A percentile compares a stretch with the other conserved stretches of the same genome.
Evolutionary conservation across 2,797 vertebrate genomes (phyloP).

Genomic region (Bradypodion ventrale): DNA sequence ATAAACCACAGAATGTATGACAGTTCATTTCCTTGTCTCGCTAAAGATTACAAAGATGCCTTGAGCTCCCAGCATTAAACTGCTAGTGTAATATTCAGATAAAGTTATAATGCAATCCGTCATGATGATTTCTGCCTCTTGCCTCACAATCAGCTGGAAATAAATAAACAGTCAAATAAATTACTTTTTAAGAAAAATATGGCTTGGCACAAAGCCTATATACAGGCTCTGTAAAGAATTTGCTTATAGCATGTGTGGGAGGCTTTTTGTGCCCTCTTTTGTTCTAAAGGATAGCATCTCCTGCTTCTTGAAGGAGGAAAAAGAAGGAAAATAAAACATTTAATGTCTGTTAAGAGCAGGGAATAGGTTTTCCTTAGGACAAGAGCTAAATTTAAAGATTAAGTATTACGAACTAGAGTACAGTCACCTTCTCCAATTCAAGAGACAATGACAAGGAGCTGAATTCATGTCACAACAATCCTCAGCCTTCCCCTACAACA

Average conservation of each 20-base stretch:
- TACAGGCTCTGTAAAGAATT: conserved; percentile 52
- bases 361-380: conserved; percentile 47
- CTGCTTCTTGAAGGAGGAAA: conserved; percentile 13
- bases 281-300: conserved; percentile 49
- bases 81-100: conserved; percentile 67
- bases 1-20: conserved; percentile 55
- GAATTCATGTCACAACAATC: neutral
- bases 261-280: neutral
- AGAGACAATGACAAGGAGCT: neutral
- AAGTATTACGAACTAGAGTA: conserved; percentile 48
- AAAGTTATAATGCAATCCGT: conserved; percentile 33
- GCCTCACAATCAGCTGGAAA: conserved; percentile 47
- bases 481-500: neutral
- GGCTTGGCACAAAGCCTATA: conserved; percentile 47
- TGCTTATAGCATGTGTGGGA: neutral
- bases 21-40: conserved; percentile 48
- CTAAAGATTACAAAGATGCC: conserved; percentile 53
- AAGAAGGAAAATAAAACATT: conserved; percentile 57
- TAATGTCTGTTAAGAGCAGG: conserved; percentile 65
- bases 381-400: conserved; percentile 52
- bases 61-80: conserved; percentile 63
- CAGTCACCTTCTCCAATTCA: conserved; percentile 25
- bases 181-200: neutral
- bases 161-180: conserved; percentile 43
- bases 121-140: conserved; percentile 8